Evolutionary conservation across 2,113 vertebrate genomes (phyloP).

Genomic region (Antigone vipio): DNA sequence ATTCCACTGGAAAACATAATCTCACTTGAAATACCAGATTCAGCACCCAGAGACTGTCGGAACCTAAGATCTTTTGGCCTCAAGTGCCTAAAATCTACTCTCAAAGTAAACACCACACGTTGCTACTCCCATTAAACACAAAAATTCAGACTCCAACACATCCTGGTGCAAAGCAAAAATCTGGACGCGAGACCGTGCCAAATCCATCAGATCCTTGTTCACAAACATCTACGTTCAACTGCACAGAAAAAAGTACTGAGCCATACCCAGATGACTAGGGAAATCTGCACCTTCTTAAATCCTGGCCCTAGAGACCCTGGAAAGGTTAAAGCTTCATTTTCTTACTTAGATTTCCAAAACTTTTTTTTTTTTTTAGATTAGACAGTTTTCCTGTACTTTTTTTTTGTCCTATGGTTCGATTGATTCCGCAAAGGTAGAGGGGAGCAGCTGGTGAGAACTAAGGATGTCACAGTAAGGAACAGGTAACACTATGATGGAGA

Average conservation of each 20-base stretch:
- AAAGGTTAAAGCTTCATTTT: neutral
- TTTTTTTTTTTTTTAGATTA: too few species aligned
- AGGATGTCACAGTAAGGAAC: neutral
- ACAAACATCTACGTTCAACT: accelerated
- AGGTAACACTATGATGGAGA: neutral
- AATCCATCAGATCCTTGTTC: neutral
- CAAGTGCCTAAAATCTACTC: neutral
- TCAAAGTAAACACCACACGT: neutral
- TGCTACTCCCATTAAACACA: neutral
- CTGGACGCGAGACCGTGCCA: neutral
- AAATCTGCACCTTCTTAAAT: neutral
- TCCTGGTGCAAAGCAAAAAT: neutral
- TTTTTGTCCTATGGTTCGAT: neutral
- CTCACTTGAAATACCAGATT: neutral
- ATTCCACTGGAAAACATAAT: neutral
- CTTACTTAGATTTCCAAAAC: neutral
- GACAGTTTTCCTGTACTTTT: neutral
- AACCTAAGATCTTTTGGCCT: neutral
- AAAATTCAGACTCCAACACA: neutral
- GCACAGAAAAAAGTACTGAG: neutral
- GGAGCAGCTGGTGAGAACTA: neutral
- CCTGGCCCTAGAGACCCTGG: neutral
- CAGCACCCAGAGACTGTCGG: neutral
- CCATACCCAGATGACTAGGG: too few species aligned
- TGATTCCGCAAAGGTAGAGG: neutral